Base-by-base conservation (phyloP, 2,113 vertebrate species). In the Rhizomys pruinosus region DNA sequence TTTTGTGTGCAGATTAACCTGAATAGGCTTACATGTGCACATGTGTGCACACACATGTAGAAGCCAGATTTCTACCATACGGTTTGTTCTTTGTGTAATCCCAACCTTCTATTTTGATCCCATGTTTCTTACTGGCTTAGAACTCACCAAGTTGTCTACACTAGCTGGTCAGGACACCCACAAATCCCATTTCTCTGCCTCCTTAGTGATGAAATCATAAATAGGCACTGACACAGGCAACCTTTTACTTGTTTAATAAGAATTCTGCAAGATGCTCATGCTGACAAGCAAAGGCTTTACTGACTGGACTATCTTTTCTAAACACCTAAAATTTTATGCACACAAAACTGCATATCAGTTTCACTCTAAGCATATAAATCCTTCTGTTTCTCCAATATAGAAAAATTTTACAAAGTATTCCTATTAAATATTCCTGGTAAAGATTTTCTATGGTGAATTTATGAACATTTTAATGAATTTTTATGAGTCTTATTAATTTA, bases 311-410 rank as follows among this genome's bases (percentile, higher is more conserved):
- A 61, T 61, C 59, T 32, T 77, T 57, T 55, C 39, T 52, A 68
- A 66, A 13, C 5, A 23, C n/a, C 16, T 52, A 92, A 57, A 17
- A n/a, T 90, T 95, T 96, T 87, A 89, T 82, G 87, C 85, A 77
- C 32, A 84, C 12, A 80, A 93, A 87, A 39, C 57, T 27, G 0
- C 11, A 76, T 20, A 76, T 7, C 23, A 79, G n/a, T 92, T 95
- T 91, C 13, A 84, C 80, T 91, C 85, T 87, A 74, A 85, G 20
- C 9, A 77, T 32, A 78, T 82, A 84, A 87, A 69, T 93, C 1
- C 7, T 91, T 72, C 25, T 44, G 64, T 71, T 81, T 66, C 34
- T 90, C 34, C 68, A 82, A 88, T 77, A 84, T 57, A 85, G 42
- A 78, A 91, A 55, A 78, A 29, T 19, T 34, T 72, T 92, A 42